A percentile compares a stretch with the other conserved stretches of the same genome.
Conservation (phyloP, 2,888 invertebrate species). For the Ophion costatus region DNA sequence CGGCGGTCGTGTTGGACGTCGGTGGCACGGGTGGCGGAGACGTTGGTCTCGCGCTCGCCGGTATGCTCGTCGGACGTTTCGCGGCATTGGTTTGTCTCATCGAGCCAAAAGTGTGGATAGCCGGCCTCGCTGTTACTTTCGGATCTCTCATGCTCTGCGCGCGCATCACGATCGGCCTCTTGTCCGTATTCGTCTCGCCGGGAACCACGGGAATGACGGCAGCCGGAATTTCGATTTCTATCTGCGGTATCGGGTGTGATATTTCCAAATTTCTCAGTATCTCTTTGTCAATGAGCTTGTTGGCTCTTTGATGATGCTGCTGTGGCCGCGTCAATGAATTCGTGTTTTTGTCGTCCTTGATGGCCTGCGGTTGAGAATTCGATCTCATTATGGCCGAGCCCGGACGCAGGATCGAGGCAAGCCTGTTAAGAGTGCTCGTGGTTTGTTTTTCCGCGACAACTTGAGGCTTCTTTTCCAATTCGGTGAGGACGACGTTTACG, state of each 20-base stretch:
- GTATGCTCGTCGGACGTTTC: constrained; percentile 91
- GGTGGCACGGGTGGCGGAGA: constrained; percentile 91
- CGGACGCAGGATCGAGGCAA: constrained; percentile 88
- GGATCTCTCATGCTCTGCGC: constrained; percentile 92
- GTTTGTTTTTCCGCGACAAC: constrained; percentile 70
- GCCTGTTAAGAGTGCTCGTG: constrained; percentile 87
- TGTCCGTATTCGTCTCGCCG: constrained; percentile 84
- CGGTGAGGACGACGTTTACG: constrained; percentile 70
- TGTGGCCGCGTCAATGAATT: constrained; percentile 87
- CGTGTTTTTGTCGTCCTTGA: constrained; percentile 84
- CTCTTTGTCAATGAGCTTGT: constrained; percentile 89
- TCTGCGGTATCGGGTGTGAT: constrained; percentile 92
- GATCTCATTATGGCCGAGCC: constrained; percentile 85
- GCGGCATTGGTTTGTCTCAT: constrained; percentile 89
- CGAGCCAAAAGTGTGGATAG: constrained; percentile 91
- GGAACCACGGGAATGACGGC: constrained; percentile 87
- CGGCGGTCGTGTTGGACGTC: constrained; percentile 81
- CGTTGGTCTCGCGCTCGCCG: constrained; percentile 88
- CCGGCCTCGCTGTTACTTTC: constrained; percentile 85
- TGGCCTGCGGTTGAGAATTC: constrained; percentile 84
- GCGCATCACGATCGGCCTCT: constrained; percentile 88
- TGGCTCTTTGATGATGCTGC: constrained; percentile 87
- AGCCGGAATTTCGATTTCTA: constrained; percentile 86
- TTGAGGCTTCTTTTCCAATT: constrained; percentile 82
- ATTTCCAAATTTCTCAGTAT: constrained; percentile 91